Evolutionary conservation across 2,888 invertebrate species (phyloP), one percentile per base, ranked within the genome.

Genomic region (Slavum lentiscoides): DNA sequence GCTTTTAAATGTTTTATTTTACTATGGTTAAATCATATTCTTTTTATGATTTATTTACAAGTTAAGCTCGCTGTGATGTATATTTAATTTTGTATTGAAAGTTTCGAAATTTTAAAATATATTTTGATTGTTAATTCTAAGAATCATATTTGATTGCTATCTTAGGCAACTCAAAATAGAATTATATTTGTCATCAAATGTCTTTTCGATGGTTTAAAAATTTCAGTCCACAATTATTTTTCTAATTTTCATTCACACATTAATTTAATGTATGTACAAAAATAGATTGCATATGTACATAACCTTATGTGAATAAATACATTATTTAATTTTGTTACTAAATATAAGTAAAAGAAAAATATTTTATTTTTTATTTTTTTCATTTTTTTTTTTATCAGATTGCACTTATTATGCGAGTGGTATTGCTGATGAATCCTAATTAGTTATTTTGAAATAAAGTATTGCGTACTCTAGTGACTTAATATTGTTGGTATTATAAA

Each of bases 111-210:
- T 61, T 70, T 21, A 21, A 70, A 37, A 39, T 30, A 62, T 37
- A 76, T 76, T 76, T 76, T 76, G 43, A 77, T 77, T 77, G 77
- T 77, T 70, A 77, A 62, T 55, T 77, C 69, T 70, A 77, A 77
- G 77, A 69, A 62, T 62, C 17, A 68, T 30, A 49, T 37, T 77
- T 61, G 53, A 53, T 70, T 23, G n/a, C 19, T 8, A 0, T 69
- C 49, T 70, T 68, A 49, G 59, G 30, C 43, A 68, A n/a, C 43
- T 53, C 49, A 39, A 67, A 49, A 43, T 58, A 58, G 21, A 39
- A 74, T 64, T 58, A 66, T 58, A 8, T 75, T 43, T 69, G 61
- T 69, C 72, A 72, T 80, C 64, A 72, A 72, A 43, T 37, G 7
- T 80, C 58, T 77, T 43, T 68, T 80, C 23, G 43, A 62, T 80